Conservation (phyloP, 2,888 invertebrate species). For the Cordilura impudica region DNA sequence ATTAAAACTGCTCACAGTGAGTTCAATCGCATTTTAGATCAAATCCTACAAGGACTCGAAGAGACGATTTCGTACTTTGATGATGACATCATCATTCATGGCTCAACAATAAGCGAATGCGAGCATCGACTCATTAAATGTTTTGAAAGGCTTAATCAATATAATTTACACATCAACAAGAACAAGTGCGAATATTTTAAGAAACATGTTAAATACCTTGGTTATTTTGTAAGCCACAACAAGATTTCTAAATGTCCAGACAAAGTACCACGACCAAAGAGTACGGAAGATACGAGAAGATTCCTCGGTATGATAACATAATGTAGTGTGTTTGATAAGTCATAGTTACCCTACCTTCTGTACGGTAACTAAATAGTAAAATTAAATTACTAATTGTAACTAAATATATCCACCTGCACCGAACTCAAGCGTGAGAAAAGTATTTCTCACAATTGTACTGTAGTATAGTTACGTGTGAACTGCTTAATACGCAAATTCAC, state of each 20-base stretch:
- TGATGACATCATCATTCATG: slow-evolving; percentile 34
- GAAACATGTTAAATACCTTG: neutral
- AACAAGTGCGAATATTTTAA: neutral
- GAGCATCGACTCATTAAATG: slow-evolving; percentile 17
- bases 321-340: no score
- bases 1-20: no score
- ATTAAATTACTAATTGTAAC: no score
- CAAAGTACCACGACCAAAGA: slow-evolving; percentile 3
- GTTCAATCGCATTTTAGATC: slow-evolving; percentile 4
- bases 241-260: neutral
- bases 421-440: no score
- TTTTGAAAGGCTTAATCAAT: slow-evolving; percentile 5
- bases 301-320: slow-evolving; percentile 40
- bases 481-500: no score
- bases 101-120: slow-evolving; percentile 27
- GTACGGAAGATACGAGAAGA: slow-evolving; percentile 1
- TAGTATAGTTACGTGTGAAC: no score
- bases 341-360: no score
- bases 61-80: slow-evolving; percentile 30
- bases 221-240: neutral
- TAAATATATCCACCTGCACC: no score
- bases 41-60: slow-evolving; percentile 25
- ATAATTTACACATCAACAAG: neutral
- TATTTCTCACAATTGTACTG: no score
- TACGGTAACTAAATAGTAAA: no score